phyloP scores from a whole-genome alignment of 2,888 invertebrate species.

The Baronia brevicornis region DNA sequence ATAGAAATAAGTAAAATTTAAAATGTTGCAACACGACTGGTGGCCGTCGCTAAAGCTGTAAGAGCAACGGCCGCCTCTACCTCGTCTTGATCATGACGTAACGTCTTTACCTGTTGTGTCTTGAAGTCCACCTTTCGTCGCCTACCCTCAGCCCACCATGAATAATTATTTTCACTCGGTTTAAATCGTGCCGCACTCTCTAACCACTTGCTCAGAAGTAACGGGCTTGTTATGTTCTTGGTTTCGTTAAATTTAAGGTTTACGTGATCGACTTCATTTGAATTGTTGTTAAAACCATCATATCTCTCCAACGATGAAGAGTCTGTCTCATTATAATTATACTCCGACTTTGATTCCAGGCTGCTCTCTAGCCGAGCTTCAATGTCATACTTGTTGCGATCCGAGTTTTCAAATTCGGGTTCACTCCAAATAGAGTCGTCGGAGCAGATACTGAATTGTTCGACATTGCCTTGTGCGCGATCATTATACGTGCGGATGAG shows the following conservation, averaged over 20 bases:
- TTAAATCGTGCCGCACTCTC: slow-evolving; percentile 84
- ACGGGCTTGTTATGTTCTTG: slow-evolving; percentile 63
- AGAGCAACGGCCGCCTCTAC: slow-evolving; percentile 85
- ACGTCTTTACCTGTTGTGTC: slow-evolving; percentile 36
- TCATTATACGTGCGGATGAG: slow-evolving; percentile 83
- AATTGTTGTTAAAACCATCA: slow-evolving; percentile 53
- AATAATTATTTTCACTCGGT: slow-evolving; percentile 82
- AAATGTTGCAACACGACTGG: slow-evolving; percentile 44
- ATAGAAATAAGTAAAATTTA: slow-evolving; percentile 19
- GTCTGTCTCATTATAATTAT: slow-evolving; percentile 46
- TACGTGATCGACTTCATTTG: slow-evolving; percentile 35
- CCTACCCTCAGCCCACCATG: slow-evolving; percentile 76
- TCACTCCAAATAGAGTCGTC: slow-evolving; percentile 88
- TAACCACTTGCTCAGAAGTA: slow-evolving; percentile 83
- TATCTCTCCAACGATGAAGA: slow-evolving; percentile 44
- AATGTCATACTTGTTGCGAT: slow-evolving; percentile 36
- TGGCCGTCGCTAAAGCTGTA: slow-evolving; percentile 77
- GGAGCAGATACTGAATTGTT: slow-evolving; percentile 86
- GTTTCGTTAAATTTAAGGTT: slow-evolving; percentile 31
- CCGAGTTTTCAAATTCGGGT: slow-evolving; percentile 53
- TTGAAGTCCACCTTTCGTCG: slow-evolving; percentile 42
- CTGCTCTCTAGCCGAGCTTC: slow-evolving; percentile 41
- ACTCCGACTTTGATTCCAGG: slow-evolving; percentile 38
- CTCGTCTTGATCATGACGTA: slow-evolving; percentile 80
- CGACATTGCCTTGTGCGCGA: slow-evolving; percentile 85